phyloP scores from a whole-genome alignment of 2,797 vertebrate species.

The Ctenopoma kingsleyae region DNA sequence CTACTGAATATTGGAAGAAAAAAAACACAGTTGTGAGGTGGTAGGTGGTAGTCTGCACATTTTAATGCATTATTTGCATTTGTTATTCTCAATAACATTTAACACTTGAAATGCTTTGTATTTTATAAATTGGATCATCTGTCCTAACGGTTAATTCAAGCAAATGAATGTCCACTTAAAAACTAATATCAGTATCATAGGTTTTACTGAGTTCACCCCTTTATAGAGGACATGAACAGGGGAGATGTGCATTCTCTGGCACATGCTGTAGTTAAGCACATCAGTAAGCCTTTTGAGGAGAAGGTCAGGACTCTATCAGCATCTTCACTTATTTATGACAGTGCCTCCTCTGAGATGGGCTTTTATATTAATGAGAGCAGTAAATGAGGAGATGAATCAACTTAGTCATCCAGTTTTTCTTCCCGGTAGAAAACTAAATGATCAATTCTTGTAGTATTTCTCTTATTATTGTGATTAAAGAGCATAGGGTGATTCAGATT shows the following conservation, averaged over 20 bases:
- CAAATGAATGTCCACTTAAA: constrained; percentile 28
- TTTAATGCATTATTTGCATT: neutral
- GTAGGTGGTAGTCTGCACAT: neutral
- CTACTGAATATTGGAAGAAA: neutral
- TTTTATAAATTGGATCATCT: constrained; percentile 13
- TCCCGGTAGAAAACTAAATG: neutral
- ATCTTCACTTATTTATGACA: constrained; percentile 70
- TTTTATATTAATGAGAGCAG: constrained; percentile 30
- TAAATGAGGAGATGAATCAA: constrained; percentile 11
- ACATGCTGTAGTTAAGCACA: constrained; percentile 44
- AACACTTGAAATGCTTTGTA: neutral
- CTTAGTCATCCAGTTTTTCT: constrained; percentile 11
- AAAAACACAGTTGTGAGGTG: neutral
- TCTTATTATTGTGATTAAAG: neutral
- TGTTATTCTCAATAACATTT: neutral
- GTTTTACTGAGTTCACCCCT: constrained; percentile 20
- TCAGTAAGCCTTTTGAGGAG: constrained; percentile 58
- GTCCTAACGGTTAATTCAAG: constrained; percentile 12
- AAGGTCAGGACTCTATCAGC: constrained; percentile 62
- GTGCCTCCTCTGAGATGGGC: constrained; percentile 33
- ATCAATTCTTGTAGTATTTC: neutral
- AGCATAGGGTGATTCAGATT: too few species aligned
- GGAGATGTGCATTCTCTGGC: constrained; percentile 23
- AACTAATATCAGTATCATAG: constrained; percentile 6
- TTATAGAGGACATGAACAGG: constrained; percentile 49